Percentiles rank a stretch among this genome's conserved stretches.
These are phyloP conservation scores for Choristoneura rosaceana DNA, from an alignment of 2,888 invertebrate genomes.

Conservation along the genomic window DNA sequence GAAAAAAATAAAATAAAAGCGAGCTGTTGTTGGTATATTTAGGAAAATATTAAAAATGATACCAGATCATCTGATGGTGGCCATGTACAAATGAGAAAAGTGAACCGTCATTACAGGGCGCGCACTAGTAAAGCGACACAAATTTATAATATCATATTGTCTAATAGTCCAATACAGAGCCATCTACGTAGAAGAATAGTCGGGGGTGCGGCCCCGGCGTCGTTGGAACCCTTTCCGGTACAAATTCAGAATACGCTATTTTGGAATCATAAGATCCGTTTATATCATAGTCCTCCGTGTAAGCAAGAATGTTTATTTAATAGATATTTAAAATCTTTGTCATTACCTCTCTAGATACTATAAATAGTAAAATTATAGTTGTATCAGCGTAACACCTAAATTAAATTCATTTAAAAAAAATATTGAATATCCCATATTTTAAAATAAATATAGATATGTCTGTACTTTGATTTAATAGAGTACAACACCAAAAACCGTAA, in stretches of 20 bases:
- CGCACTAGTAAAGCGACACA: constrained; percentile 66
- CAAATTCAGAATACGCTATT: constrained; percentile 74
- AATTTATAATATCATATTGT: constrained; percentile 72
- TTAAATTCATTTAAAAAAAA: constrained; percentile 48
- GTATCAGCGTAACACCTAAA: constrained; percentile 65
- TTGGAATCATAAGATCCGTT: constrained; percentile 64
- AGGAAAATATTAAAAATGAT: constrained; percentile 80
- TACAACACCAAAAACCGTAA: constrained; percentile 43
- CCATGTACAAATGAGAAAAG: constrained; percentile 87
- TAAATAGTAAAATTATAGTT: constrained; percentile 76
- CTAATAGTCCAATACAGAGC: constrained; percentile 83
- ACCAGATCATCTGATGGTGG: constrained; percentile 90
- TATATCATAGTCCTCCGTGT: constrained; percentile 73
- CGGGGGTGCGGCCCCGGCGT: constrained; percentile 59
- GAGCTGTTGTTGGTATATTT: constrained; percentile 86
- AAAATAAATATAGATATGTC: constrained; percentile 41
- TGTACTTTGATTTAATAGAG: constrained; percentile 41
- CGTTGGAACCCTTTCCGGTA: constrained; percentile 70
- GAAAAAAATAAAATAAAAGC: constrained; percentile 63
- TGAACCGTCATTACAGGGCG: constrained; percentile 71
- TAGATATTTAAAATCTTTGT: constrained; percentile 67
- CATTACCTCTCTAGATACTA: constrained; percentile 77
- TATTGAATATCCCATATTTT: constrained; percentile 47
- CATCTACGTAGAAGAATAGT: constrained; percentile 74
- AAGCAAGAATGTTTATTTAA: constrained; percentile 72